phyloP scores from a whole-genome alignment of 1,140 invertebrate species.

The Copidosoma floridanum region DNA sequence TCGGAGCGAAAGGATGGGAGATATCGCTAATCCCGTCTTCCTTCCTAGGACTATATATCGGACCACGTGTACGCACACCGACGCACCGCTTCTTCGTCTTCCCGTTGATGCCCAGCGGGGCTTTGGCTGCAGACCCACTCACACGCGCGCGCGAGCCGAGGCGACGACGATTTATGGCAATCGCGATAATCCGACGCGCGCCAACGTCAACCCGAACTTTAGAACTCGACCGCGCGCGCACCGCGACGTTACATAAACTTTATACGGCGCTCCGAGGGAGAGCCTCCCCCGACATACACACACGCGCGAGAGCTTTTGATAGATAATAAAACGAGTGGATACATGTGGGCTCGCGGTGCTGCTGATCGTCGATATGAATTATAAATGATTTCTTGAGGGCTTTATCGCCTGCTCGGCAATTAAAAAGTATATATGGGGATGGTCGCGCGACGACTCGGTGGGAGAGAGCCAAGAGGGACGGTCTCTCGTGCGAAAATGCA shows the following conservation, averaged over 20 bases:
- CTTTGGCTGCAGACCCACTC: too few relatives aligned
- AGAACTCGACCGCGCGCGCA: slow-evolving; percentile 12
- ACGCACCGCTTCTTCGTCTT: too few relatives aligned
- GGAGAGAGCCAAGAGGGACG: not conserved
- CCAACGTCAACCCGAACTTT: slow-evolving; percentile 21
- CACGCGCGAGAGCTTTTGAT: not conserved
- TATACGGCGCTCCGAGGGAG: slow-evolving; percentile 3
- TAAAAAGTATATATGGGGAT: slow-evolving; percentile 2
- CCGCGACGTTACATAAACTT: slow-evolving; percentile 11
- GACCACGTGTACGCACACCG: too few relatives aligned
- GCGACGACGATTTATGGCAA: slow-evolving; percentile 23
- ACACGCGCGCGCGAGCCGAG: too few relatives aligned
- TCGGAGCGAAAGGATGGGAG: too few relatives aligned
- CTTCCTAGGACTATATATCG: too few relatives aligned
- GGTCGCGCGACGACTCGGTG: too few relatives aligned
- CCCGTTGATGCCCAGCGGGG: too few relatives aligned
- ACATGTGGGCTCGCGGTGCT: not conserved
- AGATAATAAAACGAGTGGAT: slow-evolving; percentile 17
- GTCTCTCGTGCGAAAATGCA: slow-evolving; percentile 18
- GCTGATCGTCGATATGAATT: slow-evolving; percentile 19
- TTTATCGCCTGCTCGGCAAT: slow-evolving; percentile 19
- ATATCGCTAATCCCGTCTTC: too few relatives aligned
- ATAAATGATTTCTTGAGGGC: slow-evolving; percentile 27
- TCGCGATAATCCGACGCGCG: slow-evolving; percentile 13
- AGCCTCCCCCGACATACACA: not conserved